Percentiles rank a stretch among this genome's conserved stretches.
These are phyloP conservation scores for Drosophila willistoni DNA, from an alignment of 1,140 invertebrate genomes.

Conservation along the genomic window DNA sequence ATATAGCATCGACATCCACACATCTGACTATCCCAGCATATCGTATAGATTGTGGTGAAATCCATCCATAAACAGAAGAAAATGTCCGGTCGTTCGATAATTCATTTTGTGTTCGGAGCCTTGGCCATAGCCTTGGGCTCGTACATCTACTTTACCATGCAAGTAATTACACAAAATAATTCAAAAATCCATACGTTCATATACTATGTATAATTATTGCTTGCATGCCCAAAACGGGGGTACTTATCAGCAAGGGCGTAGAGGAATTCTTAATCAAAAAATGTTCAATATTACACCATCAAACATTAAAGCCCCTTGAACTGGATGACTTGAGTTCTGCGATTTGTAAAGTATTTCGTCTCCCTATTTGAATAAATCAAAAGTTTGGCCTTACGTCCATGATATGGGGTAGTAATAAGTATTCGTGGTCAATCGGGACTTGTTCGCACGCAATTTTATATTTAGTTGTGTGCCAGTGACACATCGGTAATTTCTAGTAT, in stretches of 20 bases:
- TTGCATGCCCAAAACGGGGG: conserved; percentile 59
- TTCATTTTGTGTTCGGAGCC: conserved; percentile 72
- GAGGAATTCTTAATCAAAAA: too few species aligned
- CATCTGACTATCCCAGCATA: not conserved
- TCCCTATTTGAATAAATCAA: not conserved
- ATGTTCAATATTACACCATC: too few species aligned
- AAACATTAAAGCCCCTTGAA: too few species aligned
- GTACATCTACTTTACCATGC: conserved; percentile 75
- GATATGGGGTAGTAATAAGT: too few species aligned
- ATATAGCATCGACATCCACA: not conserved
- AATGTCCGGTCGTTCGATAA: conserved; percentile 63
- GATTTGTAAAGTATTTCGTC: not conserved
- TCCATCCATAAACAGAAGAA: conserved; percentile 38
- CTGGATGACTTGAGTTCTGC: too few species aligned
- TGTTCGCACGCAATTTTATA: conserved; percentile 1
- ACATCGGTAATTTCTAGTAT: conserved; percentile 26
- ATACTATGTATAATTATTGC: conserved; percentile 4
- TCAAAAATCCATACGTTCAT: not conserved
- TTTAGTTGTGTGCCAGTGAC: conserved; percentile 5
- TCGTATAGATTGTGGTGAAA: conserved; percentile 55
- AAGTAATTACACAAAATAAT: conserved; percentile 64
- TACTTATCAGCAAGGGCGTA: conserved; percentile 1
- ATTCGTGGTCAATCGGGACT: not conserved
- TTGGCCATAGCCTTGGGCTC: conserved; percentile 73
- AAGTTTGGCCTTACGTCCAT: not conserved